phyloP scores from a whole-genome alignment of 2,797 vertebrate genomes.

The Schizothorax lantsangensis region DNA sequence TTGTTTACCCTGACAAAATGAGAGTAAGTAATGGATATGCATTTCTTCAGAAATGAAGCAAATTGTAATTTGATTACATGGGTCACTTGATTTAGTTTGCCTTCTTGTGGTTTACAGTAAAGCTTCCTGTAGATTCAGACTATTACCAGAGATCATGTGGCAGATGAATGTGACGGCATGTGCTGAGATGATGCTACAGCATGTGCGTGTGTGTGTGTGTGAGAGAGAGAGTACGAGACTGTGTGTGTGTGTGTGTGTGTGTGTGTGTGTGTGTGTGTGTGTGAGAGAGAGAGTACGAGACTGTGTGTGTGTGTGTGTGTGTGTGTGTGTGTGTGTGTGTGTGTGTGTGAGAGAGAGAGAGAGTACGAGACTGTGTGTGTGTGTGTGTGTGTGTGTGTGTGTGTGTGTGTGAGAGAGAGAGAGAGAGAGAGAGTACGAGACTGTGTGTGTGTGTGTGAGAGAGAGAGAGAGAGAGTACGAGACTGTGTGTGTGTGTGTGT shows the following conservation, averaged over 20 bases:
- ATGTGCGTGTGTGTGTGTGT: conserved; percentile 18
- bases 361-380: neutral
- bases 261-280: neutral
- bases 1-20: conserved; percentile 22
- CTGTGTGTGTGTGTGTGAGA: conserved; percentile 29
- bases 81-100: conserved; percentile 15
- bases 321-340: neutral
- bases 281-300: too few species aligned
- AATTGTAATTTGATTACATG: neutral
- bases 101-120: conserved; percentile 31
- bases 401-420: neutral
- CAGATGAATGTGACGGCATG: conserved; percentile 32
- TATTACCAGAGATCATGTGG: conserved; percentile 7
- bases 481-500: too few species aligned
- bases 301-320: too few species aligned
- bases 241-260: conserved; percentile 23
- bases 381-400: conserved; percentile 31
- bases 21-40: neutral
- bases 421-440: conserved; percentile 4
- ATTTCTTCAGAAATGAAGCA: conserved; percentile 4
- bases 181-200: neutral
- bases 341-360: neutral
- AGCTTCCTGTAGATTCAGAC: conserved; percentile 38
- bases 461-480: too few species aligned
- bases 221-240: neutral